These are phyloP conservation scores for Epinephelus coioides DNA, from an alignment of 2,797 vertebrate genomes.

Conservation along the genomic window DNA sequence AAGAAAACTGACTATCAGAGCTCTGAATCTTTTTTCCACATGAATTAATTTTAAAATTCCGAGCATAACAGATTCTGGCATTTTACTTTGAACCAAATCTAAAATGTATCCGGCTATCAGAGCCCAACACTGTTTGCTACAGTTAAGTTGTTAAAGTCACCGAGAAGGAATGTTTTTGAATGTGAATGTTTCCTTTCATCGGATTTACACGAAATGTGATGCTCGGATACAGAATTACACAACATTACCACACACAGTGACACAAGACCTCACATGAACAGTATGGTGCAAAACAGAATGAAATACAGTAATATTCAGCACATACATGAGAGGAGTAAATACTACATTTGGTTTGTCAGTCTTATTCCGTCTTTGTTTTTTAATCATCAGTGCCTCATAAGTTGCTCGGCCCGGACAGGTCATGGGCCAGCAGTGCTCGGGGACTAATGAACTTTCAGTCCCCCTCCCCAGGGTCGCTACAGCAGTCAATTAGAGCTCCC, in stretches of 20 bases:
- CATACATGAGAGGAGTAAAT: background rate
- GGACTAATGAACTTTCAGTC: slow-evolving; percentile 67
- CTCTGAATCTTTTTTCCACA: background rate
- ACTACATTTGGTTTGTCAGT: background rate
- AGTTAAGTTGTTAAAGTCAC: slow-evolving; percentile 1
- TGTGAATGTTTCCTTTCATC: slow-evolving; percentile 13
- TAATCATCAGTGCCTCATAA: slow-evolving; percentile 18
- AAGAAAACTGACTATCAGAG: background rate
- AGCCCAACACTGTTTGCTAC: background rate
- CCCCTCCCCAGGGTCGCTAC: slow-evolving; percentile 41
- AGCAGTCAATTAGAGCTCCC: slow-evolving; percentile 64
- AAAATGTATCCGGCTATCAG: background rate
- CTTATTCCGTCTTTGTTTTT: background rate
- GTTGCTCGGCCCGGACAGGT: slow-evolving; percentile 25
- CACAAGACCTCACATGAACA: slow-evolving; percentile 16
- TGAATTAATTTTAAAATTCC: background rate
- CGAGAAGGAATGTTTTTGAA: slow-evolving; percentile 3
- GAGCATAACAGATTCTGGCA: background rate
- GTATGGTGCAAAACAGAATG: background rate
- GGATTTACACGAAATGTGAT: slow-evolving; percentile 1
- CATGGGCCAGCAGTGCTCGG: slow-evolving; percentile 36
- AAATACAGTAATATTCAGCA: background rate
- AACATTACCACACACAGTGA: slow-evolving; percentile 2
- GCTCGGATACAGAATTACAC: slow-evolving; percentile 14
- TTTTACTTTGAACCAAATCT: background rate